Evolutionary conservation across 2,113 vertebrate genomes (phyloP).

Genomic region (Barbus barbus): DNA sequence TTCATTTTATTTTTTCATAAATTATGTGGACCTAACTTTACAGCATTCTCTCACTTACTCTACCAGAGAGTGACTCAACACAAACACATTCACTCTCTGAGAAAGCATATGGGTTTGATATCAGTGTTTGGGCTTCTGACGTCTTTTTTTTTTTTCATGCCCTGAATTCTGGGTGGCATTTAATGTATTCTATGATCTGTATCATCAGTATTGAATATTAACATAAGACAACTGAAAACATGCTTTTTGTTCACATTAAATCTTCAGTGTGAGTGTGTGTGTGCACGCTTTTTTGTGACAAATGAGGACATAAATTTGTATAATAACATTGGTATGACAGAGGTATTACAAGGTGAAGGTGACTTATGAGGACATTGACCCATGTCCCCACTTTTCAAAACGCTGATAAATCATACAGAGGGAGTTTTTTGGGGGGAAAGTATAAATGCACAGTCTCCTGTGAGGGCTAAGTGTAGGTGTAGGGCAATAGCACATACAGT

Average conservation of each 20-base stretch:
- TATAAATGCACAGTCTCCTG: too few species aligned
- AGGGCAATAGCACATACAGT: too few species aligned
- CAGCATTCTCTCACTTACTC: constrained; percentile 68
- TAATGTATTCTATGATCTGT: constrained; percentile 8
- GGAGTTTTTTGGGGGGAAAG: too few species aligned
- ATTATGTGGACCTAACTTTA: not conserved
- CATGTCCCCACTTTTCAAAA: too few species aligned
- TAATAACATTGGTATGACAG: too few species aligned
- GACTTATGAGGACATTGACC: too few species aligned
- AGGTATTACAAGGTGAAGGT: too few species aligned
- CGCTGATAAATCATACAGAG: too few species aligned
- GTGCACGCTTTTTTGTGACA: too few species aligned
- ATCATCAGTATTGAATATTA: not conserved
- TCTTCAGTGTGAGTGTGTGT: too few species aligned
- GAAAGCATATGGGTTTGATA: constrained; percentile 59
- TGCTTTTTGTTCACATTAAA: not conserved
- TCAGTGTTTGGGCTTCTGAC: not conserved
- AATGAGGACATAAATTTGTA: too few species aligned
- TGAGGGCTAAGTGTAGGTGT: too few species aligned
- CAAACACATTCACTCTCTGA: constrained; percentile 43
- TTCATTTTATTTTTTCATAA: not conserved
- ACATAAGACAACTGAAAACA: not conserved
- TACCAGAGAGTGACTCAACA: constrained; percentile 72
- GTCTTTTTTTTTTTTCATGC: constrained; percentile 51
- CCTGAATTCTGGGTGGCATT: constrained; percentile 45